Percentiles rank a stretch among this genome's conserved stretches.
phyloP scores from a whole-genome alignment of 2,113 vertebrate species.

The Embiotoca jacksoni region DNA sequence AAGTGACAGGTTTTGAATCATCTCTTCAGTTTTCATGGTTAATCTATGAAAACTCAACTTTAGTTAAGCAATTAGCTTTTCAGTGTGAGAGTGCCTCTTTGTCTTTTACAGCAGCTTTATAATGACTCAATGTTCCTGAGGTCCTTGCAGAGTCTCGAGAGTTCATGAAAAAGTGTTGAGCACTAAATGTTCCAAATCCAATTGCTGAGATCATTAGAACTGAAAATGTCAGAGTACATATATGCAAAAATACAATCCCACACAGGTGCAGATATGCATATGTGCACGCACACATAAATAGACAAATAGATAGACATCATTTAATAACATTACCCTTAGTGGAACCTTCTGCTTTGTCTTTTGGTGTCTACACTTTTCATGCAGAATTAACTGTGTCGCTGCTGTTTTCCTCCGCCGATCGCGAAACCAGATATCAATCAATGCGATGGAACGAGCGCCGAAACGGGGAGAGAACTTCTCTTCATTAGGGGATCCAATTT shows the following conservation, averaged over 20 bases:
- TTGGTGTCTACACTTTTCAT: constrained; percentile 33
- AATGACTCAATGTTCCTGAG: too few relatives aligned
- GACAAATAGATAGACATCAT: constrained; percentile 9
- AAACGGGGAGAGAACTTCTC: constrained; percentile 53
- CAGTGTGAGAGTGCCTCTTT: too few relatives aligned
- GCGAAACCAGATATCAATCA: constrained; percentile 70
- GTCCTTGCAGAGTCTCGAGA: background rate
- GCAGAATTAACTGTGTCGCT: constrained; percentile 19
- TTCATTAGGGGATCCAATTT: constrained; percentile 72
- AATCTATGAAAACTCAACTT: too few relatives aligned
- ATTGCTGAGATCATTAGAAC: constrained; percentile 2
- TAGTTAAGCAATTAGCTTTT: too few relatives aligned
- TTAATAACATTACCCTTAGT: constrained; percentile 30
- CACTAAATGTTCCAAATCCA: background rate
- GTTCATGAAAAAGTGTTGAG: background rate
- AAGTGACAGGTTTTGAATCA: too few relatives aligned
- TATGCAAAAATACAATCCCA: background rate
- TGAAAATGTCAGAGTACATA: constrained; percentile 10
- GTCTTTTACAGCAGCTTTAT: too few relatives aligned
- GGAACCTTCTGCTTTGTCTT: constrained; percentile 50
- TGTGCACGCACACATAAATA: background rate
- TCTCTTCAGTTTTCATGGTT: too few relatives aligned
- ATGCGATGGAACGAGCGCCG: constrained; percentile 25
- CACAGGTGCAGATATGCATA: background rate
- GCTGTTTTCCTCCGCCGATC: constrained; percentile 31